A percentile compares a stretch with the other conserved stretches of the same genome.
Conservation (phyloP, 2,888 invertebrate species). For the Cheilosia soror region DNA sequence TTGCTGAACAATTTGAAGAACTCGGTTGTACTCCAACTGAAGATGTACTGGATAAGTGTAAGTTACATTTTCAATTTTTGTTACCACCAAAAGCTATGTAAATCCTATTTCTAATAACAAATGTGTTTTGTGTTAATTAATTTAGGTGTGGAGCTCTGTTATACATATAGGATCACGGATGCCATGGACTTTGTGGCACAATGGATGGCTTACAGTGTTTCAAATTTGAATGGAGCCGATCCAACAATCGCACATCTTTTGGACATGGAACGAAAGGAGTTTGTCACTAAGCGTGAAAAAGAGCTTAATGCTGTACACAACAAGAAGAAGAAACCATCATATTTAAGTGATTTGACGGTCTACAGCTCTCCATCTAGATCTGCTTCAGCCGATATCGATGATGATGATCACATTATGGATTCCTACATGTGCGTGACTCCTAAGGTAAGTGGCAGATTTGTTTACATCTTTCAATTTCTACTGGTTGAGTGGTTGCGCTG, state of each 20-base stretch:
- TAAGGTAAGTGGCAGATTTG: constrained; percentile 78
- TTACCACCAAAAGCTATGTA: background rate
- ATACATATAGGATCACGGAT: constrained; percentile 86
- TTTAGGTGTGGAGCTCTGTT: constrained; percentile 87
- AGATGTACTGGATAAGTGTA: constrained; percentile 86
- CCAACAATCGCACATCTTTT: constrained; percentile 86
- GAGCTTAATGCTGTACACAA: constrained; percentile 75
- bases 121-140: constrained; percentile 28
- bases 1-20: constrained; percentile 86
- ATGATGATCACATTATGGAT: constrained; percentile 78
- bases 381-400: constrained; percentile 72
- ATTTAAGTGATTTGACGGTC: constrained; percentile 77
- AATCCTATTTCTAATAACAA: background rate
- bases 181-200: constrained; percentile 90
- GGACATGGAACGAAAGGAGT: constrained; percentile 88
- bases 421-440: constrained; percentile 79
- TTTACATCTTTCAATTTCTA: background rate
- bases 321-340: constrained; percentile 76
- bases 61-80: constrained; percentile 71
- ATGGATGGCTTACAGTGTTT: constrained; percentile 91
- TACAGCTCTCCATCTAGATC: constrained; percentile 67
- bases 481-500: constrained; percentile 3
- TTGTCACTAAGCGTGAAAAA: constrained; percentile 84
- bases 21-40: constrained; percentile 86
- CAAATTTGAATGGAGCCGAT: constrained; percentile 86